These are phyloP conservation scores for Microctonus hyperodae DNA, from an alignment of 2,888 invertebrate species.

Conservation along the genomic window DNA sequence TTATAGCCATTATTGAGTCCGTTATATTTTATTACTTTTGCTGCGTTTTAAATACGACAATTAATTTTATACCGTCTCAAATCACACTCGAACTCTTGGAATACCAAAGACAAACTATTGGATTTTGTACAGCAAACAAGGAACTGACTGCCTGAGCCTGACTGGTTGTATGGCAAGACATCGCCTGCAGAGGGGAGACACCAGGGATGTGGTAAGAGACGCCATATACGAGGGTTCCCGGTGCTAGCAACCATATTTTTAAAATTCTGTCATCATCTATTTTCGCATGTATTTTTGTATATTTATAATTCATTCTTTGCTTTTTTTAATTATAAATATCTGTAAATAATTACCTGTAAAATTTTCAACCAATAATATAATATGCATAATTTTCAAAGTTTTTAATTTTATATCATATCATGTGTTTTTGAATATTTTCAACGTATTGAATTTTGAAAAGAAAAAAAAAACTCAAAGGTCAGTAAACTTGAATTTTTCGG, in stretches of 20 bases:
- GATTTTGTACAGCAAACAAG: slow-evolving; percentile 64
- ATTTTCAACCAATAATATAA: too few species aligned
- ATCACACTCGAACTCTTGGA: slow-evolving; percentile 55
- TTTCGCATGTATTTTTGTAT: background rate
- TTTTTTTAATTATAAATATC: too few species aligned
- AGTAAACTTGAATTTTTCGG: slow-evolving; percentile 7
- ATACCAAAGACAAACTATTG: slow-evolving; percentile 62
- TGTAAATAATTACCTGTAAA: too few species aligned
- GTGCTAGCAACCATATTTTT: slow-evolving; percentile 20
- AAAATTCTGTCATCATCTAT: slow-evolving; percentile 4
- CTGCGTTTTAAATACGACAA: slow-evolving; percentile 25
- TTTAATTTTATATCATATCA: background rate
- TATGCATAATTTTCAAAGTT: too few species aligned
- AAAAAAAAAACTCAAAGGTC: slow-evolving; percentile 8
- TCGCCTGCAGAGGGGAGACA: slow-evolving; percentile 34
- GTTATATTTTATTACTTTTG: slow-evolving; percentile 9
- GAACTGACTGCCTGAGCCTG: too few species aligned
- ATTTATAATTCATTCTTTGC: background rate
- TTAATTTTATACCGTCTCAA: slow-evolving; percentile 46
- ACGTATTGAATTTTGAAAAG: background rate
- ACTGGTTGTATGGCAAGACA: slow-evolving; percentile 58
- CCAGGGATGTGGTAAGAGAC: slow-evolving; percentile 53
- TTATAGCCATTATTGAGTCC: slow-evolving; percentile 28
- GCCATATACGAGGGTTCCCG: slow-evolving; percentile 22
- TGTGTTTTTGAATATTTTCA: background rate